Conservation (phyloP, 2,113 vertebrate species). For the Chloropsis hardwickii region DNA sequence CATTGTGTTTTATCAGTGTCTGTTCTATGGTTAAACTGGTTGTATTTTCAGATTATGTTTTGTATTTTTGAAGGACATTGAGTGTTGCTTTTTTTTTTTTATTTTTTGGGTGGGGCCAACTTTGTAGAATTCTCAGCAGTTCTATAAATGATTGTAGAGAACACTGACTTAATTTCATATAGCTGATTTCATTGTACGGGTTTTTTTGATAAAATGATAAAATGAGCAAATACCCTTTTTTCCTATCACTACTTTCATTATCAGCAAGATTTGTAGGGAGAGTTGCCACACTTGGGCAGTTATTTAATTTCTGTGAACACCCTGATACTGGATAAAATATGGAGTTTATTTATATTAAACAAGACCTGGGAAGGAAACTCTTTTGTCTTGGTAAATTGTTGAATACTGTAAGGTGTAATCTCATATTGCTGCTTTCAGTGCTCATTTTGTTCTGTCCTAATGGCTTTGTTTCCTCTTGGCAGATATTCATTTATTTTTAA, state of each 20-base stretch:
- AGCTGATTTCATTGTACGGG: not conserved
- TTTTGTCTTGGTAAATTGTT: not conserved
- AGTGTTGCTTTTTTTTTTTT: not conserved
- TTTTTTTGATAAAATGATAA: not conserved
- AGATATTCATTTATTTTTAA: not conserved
- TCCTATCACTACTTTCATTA: not conserved
- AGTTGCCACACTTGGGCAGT: not conserved
- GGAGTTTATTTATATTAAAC: not conserved
- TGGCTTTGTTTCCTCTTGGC: not conserved
- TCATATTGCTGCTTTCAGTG: not conserved
- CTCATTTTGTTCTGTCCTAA: not conserved
- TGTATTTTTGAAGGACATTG: not conserved
- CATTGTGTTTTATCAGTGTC: not conserved
- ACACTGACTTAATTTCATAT: not conserved
- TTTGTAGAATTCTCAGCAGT: not conserved
- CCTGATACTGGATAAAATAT: not conserved
- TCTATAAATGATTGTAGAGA: not conserved
- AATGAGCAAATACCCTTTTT: not conserved
- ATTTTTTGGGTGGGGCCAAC: accelerated
- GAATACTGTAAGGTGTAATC: not conserved
- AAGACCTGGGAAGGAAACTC: not conserved
- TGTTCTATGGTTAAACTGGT: not conserved
- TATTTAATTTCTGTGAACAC: not conserved
- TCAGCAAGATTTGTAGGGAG: not conserved
- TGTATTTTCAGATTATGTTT: not conserved